A percentile compares a stretch with the other conserved stretches of the same genome.
phyloP scores from a whole-genome alignment of 2,113 vertebrate genomes.

The Ancistrus triradiatus region DNA sequence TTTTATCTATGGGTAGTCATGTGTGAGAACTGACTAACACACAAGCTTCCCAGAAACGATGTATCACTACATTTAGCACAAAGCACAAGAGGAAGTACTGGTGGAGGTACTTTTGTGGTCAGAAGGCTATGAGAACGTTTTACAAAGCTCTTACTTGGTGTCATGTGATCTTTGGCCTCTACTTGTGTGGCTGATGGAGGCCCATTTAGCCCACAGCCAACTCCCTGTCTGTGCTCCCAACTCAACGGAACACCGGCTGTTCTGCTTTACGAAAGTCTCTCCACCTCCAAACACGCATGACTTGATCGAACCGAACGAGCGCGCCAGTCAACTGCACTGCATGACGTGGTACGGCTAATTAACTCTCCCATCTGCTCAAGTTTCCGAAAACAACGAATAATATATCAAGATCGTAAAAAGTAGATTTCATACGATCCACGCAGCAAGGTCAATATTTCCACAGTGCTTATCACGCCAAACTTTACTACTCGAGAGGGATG shows the following conservation, averaged over 20 bases:
- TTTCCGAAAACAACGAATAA: not conserved
- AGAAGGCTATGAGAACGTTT: too few species aligned
- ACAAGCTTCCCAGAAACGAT: not conserved
- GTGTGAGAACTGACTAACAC: not conserved
- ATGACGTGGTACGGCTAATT: not conserved
- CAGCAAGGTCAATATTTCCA: too few species aligned
- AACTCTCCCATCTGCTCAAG: slow-evolving; percentile 1
- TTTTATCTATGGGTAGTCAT: too few species aligned
- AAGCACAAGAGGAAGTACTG: not conserved
- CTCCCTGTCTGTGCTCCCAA: slow-evolving; percentile 24
- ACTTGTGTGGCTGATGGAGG: slow-evolving; percentile 29
- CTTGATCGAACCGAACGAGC: not conserved
- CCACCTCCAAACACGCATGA: slow-evolving; percentile 4
- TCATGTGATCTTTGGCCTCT: slow-evolving; percentile 23
- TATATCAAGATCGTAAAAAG: slow-evolving; percentile 28
- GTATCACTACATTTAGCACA: not conserved
- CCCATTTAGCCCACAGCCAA: slow-evolving; percentile 4
- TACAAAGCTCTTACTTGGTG: slow-evolving; percentile 8
- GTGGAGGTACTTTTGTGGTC: slow-evolving; percentile 7
- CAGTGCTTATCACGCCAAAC: too few species aligned
- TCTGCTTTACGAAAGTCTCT: slow-evolving; percentile 12
- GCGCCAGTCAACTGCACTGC: not conserved
- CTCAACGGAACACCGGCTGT: slow-evolving; percentile 9
- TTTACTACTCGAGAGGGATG: too few species aligned
- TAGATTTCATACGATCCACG: slow-evolving; percentile 16